Base-by-base conservation (phyloP, 2,113 vertebrate species). In the Pandion haliaetus region DNA sequence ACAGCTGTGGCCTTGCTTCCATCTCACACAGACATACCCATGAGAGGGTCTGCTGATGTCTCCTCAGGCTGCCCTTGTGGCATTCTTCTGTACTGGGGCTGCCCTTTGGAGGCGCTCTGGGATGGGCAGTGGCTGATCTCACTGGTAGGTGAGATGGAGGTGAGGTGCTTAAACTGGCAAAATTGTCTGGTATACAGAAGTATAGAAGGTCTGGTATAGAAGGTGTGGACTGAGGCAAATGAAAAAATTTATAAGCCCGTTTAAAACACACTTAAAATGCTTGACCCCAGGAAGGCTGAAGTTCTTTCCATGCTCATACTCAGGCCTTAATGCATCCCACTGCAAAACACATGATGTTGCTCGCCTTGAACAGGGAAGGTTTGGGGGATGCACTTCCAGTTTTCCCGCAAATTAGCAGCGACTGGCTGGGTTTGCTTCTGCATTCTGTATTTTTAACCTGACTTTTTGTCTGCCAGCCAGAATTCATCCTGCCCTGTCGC, bases 401-500 rank as follows among this genome's bases (percentile, higher is more conserved):
- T 86, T 88, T 66, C 44, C 90, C 44, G 44, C 1, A 3, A 66
- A 83, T 94, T 93, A 88, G 52, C 50, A 25, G 32, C 3, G 16
- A 40, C 73, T 95, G 92, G 26, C 65, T 63, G 81, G 81, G 59
- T 47, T 88, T 91, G 93, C 73, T 80, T 95, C 91, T 95, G 72
- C 77, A 26, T 90, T 86, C 88, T 79, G 79, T 95, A 66, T 96
- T 95, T 97, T 93, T 95, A 94, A 96, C 83, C 78, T 95, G 92
- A 58, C 62, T 91, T 78, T 90, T 59, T 71, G 69, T 92, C 86
- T 62, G 45, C 76, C 77, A 88, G 71, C 84, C 73, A 91, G 59
- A 70, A 84, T 72, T 88, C 78, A 62, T 95, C 94, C 90, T 90
- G 77, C 88, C 88, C 77, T 97, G 95, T 96, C 86, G 31, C 65